A percentile compares a stretch with the other conserved stretches of the same genome.
Evolutionary conservation across 2,888 invertebrate genomes (phyloP).

Genomic region (Malacosoma neustria): DNA sequence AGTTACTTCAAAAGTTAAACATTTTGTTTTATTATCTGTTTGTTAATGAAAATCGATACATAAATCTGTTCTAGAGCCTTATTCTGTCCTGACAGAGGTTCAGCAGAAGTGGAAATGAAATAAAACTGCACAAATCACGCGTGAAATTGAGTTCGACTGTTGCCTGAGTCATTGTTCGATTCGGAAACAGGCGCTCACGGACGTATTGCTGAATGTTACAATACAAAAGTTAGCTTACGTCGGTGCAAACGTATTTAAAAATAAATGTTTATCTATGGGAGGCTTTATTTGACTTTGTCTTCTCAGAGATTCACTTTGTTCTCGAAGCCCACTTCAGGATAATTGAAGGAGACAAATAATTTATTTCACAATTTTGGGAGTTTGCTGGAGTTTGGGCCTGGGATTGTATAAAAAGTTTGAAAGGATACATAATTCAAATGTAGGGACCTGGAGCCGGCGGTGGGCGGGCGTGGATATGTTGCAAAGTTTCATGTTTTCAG

Average conservation of each 20-base stretch:
- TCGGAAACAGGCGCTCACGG: constrained; percentile 23
- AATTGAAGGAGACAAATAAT: constrained; percentile 8
- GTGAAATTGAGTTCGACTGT: constrained; percentile 67
- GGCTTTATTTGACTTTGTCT: neutral
- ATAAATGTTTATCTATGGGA: no score
- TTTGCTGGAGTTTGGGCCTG: constrained; percentile 25
- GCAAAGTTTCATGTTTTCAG: constrained; percentile 54
- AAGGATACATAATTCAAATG: constrained; percentile 56
- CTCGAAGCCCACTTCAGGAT: neutral
- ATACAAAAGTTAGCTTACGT: no score
- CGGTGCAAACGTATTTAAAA: constrained; percentile 11
- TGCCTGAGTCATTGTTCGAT: constrained; percentile 50
- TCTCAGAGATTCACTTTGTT: constrained; percentile 1
- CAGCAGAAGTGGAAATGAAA: constrained; percentile 51
- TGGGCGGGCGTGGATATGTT: constrained; percentile 39
- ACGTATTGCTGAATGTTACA: neutral
- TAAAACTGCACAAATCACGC: constrained; percentile 68
- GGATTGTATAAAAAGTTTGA: constrained; percentile 42
- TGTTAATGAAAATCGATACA: constrained; percentile 7
- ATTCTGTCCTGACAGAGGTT: constrained; percentile 30
- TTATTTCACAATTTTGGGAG: constrained; percentile 21
- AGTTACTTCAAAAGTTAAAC: no score
- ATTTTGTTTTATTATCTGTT: no score
- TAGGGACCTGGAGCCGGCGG: constrained; percentile 30
- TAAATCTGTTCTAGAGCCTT: constrained; percentile 19